These are phyloP conservation scores for Drosophila murphyi DNA, from an alignment of 1,140 invertebrate species.

Conservation along the genomic window DNA sequence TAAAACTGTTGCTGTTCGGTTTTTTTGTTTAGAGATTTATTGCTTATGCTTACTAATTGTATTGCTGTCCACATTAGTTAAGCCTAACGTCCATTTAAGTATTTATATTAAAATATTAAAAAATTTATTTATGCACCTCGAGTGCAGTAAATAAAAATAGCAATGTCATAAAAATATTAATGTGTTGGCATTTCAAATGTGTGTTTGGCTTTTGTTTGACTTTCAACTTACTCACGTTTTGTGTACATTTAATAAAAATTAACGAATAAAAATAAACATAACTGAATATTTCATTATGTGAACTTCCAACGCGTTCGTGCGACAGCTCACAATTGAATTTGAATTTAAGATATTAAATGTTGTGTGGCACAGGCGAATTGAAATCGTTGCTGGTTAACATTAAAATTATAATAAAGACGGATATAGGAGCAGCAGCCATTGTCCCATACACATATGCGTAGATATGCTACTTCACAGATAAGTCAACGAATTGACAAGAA, in stretches of 20 bases:
- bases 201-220: background rate
- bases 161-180: slow-evolving; percentile 8
- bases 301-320: slow-evolving; percentile 15
- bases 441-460: no score
- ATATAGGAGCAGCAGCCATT: background rate
- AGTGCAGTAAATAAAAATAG: slow-evolving; percentile 1
- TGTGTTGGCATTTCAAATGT: background rate
- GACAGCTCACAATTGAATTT: background rate
- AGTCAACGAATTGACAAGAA: background rate
- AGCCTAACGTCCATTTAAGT: no score
- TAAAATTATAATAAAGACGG: background rate
- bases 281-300: slow-evolving; percentile 3
- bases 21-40: no score
- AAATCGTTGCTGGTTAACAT: background rate
- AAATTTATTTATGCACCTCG: background rate
- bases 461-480: background rate
- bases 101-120: background rate
- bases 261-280: background rate
- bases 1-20: no score
- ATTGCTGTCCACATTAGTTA: background rate
- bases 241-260: slow-evolving; percentile 1
- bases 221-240: slow-evolving; percentile 6
- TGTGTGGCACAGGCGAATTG: background rate
- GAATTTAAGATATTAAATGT: slow-evolving; percentile 6
- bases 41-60: background rate